Percentiles rank a stretch among this genome's conserved stretches.
Conservation (phyloP, 2,113 vertebrate genomes). For the Trinectes maculatus region DNA sequence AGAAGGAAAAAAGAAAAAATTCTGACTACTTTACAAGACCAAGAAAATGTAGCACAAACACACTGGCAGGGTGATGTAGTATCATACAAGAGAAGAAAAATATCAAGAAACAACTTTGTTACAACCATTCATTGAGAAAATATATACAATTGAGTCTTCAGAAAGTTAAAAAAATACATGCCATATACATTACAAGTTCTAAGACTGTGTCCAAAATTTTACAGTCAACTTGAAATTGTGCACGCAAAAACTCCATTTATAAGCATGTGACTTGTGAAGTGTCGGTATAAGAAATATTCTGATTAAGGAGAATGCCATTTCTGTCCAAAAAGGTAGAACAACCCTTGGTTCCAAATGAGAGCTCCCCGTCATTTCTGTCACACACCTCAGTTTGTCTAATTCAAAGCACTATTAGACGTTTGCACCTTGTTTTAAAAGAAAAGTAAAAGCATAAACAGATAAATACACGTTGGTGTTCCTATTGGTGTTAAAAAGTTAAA, state of each 20-base stretch:
- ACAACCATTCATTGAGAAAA: slow-evolving; percentile 99
- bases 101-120: slow-evolving; percentile 99
- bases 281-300: slow-evolving; percentile 81
- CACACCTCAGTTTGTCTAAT: slow-evolving; percentile 55
- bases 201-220: slow-evolving; percentile 89
- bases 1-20: slow-evolving; percentile 20
- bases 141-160: slow-evolving; percentile 99
- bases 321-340: slow-evolving; percentile 65
- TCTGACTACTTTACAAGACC: slow-evolving; percentile 97
- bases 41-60: slow-evolving; percentile 93
- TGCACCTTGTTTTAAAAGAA: slow-evolving; percentile 71
- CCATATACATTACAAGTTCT: slow-evolving; percentile 97
- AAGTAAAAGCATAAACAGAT: slow-evolving; percentile 74
- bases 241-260: slow-evolving; percentile 88
- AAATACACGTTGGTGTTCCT: slow-evolving; percentile 84
- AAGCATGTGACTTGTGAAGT: slow-evolving; percentile 88
- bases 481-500: slow-evolving; percentile 85
- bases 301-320: slow-evolving; percentile 74
- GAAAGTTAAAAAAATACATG: slow-evolving; percentile 99
- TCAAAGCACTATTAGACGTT: slow-evolving; percentile 61
- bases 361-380: slow-evolving; percentile 58
- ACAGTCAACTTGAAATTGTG: slow-evolving; percentile 93
- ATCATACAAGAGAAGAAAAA: slow-evolving; percentile 99
- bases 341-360: slow-evolving; percentile 41
- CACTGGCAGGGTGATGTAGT: slow-evolving; percentile 93